phyloP scores from a whole-genome alignment of 2,888 invertebrate genomes.

The Lypha dubia region DNA sequence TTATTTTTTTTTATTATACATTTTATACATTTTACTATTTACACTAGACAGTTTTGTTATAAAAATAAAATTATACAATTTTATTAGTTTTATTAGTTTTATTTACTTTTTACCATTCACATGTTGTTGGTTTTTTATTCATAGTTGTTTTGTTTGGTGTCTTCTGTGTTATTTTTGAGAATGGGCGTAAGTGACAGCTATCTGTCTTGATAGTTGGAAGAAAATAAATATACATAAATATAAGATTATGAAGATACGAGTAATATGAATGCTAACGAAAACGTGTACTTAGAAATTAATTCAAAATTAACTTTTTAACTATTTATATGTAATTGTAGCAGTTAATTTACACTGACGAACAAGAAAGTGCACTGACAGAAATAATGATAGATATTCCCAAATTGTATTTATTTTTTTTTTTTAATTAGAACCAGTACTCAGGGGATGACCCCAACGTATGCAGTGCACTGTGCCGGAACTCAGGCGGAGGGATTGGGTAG shows the following conservation, averaged over 20 bases:
- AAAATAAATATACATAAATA: neutral
- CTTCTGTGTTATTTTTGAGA: conserved; percentile 15
- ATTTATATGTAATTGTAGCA: too few species aligned
- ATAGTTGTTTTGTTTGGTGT: neutral
- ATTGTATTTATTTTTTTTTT: too few species aligned
- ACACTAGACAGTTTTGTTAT: conserved; percentile 2
- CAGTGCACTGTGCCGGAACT: too few species aligned
- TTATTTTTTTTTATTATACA: conserved; percentile 11
- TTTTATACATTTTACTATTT: conserved; percentile 8
- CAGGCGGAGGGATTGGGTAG: too few species aligned
- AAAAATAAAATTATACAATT: conserved; percentile 50
- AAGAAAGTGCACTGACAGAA: too few species aligned
- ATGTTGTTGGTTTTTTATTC: too few species aligned
- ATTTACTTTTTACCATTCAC: conserved; percentile 1
- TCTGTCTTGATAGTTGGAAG: neutral
- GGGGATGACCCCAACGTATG: too few species aligned
- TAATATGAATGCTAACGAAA: neutral
- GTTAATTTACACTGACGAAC: too few species aligned
- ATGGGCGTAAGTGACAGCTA: conserved; percentile 66
- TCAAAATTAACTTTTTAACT: neutral
- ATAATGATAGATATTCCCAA: too few species aligned
- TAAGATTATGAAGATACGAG: neutral
- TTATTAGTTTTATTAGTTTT: too few species aligned
- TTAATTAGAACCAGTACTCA: too few species aligned
- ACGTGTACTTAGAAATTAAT: neutral